Percentiles rank a stretch among this genome's conserved stretches.
Conservation (phyloP, 1,140 invertebrate genomes). For the Drosophila erecta region DNA sequence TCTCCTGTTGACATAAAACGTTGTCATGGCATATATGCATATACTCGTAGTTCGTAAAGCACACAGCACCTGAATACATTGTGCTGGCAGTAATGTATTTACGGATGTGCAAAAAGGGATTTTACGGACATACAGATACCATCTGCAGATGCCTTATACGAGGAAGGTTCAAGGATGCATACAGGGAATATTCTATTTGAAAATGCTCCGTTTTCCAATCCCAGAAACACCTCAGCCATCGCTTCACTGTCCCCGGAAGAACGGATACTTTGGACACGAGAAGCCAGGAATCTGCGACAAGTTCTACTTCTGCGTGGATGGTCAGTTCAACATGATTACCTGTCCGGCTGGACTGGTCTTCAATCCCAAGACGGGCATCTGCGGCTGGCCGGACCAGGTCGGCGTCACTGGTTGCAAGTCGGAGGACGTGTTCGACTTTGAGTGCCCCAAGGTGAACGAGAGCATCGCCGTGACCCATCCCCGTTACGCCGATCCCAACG, state of each 20-base stretch:
- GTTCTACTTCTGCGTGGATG: slow-evolving; percentile 96
- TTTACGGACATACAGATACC: background rate
- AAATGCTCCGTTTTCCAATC: background rate
- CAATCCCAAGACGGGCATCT: slow-evolving; percentile 94
- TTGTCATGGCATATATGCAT: background rate
- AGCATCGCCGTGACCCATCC: slow-evolving; percentile 91
- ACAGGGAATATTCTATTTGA: slow-evolving; percentile 15
- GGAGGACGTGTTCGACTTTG: slow-evolving; percentile 93
- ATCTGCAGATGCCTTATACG: background rate
- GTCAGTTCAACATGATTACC: slow-evolving; percentile 94
- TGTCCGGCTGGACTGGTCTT: slow-evolving; percentile 95
- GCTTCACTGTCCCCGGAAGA: slow-evolving; percentile 91
- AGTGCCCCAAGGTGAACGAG: slow-evolving; percentile 92
- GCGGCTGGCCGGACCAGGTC: slow-evolving; percentile 96
- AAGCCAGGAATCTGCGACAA: slow-evolving; percentile 92
- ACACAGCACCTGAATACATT: slow-evolving; percentile 24
- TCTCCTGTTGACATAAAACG: slow-evolving; percentile 21
- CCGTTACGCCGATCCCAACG: slow-evolving; percentile 93
- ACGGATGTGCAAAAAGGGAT: slow-evolving; percentile 3
- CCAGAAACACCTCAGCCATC: slow-evolving; percentile 90
- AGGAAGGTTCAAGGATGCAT: background rate
- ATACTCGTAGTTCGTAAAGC: background rate
- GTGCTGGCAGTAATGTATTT: slow-evolving; percentile 27
- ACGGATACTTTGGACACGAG: slow-evolving; percentile 95
- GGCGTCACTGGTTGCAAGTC: slow-evolving; percentile 94